Evolutionary conservation across 2,797 vertebrate species (phyloP).

Genomic region (Psittacula derbiana): DNA sequence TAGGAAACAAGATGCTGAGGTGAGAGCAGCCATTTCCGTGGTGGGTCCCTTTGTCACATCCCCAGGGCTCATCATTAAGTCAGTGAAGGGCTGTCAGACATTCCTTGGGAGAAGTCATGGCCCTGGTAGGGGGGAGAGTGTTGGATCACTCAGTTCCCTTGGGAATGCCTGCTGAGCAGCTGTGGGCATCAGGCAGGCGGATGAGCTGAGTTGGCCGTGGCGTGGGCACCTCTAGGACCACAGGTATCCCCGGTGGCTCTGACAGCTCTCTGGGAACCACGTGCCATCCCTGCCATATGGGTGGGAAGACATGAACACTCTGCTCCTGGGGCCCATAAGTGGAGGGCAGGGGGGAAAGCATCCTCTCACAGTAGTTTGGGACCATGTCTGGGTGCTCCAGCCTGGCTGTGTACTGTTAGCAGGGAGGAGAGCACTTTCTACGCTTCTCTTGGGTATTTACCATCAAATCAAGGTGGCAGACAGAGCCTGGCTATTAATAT

Average conservation of each 20-base stretch:
- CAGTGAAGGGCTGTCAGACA: neutral
- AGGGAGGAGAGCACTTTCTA: neutral
- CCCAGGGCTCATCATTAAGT: neutral
- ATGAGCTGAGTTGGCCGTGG: neutral
- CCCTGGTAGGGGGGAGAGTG: accelerated
- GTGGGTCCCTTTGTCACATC: neutral
- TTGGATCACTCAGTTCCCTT: accelerated
- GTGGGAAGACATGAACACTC: accelerated
- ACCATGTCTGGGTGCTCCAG: neutral
- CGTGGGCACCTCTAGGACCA: neutral
- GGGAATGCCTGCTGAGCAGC: neutral
- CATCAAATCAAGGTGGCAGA: neutral
- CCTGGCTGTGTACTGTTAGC: neutral
- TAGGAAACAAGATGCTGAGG: neutral
- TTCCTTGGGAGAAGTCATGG: neutral
- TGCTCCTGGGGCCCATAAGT: neutral
- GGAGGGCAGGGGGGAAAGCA: accelerated
- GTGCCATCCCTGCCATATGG: neutral
- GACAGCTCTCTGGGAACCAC: neutral
- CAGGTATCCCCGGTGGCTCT: neutral
- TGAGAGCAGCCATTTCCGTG: neutral
- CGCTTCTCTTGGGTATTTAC: neutral
- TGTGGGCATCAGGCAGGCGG: neutral
- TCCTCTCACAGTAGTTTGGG: neutral
- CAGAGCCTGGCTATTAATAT: neutral